Conservation (phyloP, 64 coral and sea anemone genomes). For the Hydrozoanthus tunicans region DNA sequence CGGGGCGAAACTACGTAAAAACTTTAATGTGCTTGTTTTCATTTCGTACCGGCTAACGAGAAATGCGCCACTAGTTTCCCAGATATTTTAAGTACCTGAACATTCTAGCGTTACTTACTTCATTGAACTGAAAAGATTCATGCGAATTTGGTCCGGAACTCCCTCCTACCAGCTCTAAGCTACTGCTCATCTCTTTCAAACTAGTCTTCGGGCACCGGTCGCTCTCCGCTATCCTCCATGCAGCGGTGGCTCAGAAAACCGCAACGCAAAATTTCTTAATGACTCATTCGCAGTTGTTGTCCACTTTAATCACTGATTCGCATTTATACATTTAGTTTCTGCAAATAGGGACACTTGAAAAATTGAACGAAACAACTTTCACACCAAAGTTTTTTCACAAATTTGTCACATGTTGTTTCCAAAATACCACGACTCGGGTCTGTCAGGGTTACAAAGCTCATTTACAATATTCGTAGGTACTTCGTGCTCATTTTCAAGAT, state of each 20-base stretch:
- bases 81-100: too few species aligned
- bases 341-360: background rate
- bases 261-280: background rate
- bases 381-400: background rate
- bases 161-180: slow-evolving; percentile 31
- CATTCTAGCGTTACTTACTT: slow-evolving; percentile 17
- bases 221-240: background rate
- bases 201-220: background rate
- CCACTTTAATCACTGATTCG: background rate
- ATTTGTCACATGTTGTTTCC: slow-evolving; percentile 64
- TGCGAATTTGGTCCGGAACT: slow-evolving; percentile 1
- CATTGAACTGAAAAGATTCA: slow-evolving; percentile 5
- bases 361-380: background rate
- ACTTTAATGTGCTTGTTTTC: too few species aligned
- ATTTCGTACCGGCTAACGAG: too few species aligned
- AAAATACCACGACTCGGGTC: slow-evolving; percentile 30
- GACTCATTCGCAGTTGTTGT: slow-evolving; percentile 8
- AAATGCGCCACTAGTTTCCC: too few species aligned
- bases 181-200: slow-evolving; percentile 49
- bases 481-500: slow-evolving; percentile 48
- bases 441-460: slow-evolving; percentile 73
- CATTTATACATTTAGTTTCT: background rate
- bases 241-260: slow-evolving; percentile 23
- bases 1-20: too few species aligned
- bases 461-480: slow-evolving; percentile 31